These are phyloP conservation scores for Himalopsyche phryganea DNA, from an alignment of 1,140 invertebrate genomes.

Conservation along the genomic window DNA sequence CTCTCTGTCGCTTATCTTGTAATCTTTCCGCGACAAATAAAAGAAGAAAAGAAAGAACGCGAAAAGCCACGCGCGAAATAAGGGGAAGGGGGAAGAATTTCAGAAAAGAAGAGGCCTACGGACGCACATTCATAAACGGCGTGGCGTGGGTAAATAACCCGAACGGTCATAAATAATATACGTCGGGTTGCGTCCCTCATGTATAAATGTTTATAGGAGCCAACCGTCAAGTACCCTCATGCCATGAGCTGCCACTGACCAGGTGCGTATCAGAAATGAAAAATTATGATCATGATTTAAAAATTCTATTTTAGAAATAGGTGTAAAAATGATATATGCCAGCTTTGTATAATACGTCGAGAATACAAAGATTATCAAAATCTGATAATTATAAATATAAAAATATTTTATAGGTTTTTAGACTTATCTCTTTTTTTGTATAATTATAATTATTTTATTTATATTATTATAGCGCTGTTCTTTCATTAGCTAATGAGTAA, in stretches of 20 bases:
- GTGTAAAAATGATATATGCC: no score
- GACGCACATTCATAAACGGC: conserved; percentile 21
- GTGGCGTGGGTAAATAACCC: conserved; percentile 15
- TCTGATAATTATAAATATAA: no score
- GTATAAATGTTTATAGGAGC: conserved; percentile 23
- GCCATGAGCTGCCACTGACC: neutral
- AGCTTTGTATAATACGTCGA: no score
- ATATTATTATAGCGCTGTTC: no score
- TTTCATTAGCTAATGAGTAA: no score
- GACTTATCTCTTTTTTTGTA: no score
- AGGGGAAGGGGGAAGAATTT: conserved; percentile 26
- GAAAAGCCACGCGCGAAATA: conserved; percentile 13
- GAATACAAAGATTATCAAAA: no score
- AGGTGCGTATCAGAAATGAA: neutral
- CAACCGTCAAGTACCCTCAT: neutral
- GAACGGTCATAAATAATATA: conserved; percentile 30
- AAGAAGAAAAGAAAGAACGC: conserved; percentile 21
- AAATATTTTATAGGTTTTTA: no score
- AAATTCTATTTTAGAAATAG: neutral
- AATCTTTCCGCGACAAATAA: conserved; percentile 27
- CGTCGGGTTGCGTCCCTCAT: conserved; percentile 20
- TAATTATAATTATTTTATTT: no score
- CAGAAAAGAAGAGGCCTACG: conserved; percentile 14
- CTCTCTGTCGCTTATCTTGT: conserved; percentile 26
- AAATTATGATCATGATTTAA: neutral